Conservation (phyloP, 2,113 vertebrate species). For the Montifringilla adamsi region DNA sequence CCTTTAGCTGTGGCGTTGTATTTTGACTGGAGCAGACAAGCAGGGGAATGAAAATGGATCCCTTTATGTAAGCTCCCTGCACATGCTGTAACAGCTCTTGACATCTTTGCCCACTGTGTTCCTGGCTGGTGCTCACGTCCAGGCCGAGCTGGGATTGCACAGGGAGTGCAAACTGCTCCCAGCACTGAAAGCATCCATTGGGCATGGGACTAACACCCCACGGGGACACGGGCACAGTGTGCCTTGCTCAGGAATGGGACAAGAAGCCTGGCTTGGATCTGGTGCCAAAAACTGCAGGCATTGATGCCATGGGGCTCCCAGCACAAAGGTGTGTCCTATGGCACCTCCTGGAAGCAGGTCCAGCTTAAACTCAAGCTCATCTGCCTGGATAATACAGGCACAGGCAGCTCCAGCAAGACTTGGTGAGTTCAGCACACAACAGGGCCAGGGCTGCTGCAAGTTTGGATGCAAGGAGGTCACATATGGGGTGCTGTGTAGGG, state of each 20-base stretch:
- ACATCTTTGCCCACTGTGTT: background rate
- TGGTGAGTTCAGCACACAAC: too few relatives aligned
- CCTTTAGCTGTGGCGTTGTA: background rate
- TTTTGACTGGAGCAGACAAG: constrained; percentile 51
- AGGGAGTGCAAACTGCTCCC: background rate
- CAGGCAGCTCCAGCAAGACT: background rate
- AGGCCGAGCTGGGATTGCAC: rapidly evolving
- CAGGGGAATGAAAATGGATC: constrained; percentile 41
- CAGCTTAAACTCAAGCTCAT: background rate
- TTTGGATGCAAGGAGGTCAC: background rate
- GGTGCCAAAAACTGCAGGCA: background rate
- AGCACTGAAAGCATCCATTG: background rate
- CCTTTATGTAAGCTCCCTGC: background rate
- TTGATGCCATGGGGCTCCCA: background rate
- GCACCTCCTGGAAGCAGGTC: background rate
- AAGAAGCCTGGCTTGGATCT: background rate
- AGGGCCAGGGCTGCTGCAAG: background rate
- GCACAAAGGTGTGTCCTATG: background rate
- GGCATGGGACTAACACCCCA: background rate
- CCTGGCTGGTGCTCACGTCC: background rate
- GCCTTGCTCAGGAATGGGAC: rapidly evolving
- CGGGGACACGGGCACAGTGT: rapidly evolving
- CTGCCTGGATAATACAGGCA: background rate
- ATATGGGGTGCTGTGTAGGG: rapidly evolving
- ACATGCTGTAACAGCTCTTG: background rate